Conservation (phyloP, 2,113 vertebrate species). For the Phaethon lepturus region DNA sequence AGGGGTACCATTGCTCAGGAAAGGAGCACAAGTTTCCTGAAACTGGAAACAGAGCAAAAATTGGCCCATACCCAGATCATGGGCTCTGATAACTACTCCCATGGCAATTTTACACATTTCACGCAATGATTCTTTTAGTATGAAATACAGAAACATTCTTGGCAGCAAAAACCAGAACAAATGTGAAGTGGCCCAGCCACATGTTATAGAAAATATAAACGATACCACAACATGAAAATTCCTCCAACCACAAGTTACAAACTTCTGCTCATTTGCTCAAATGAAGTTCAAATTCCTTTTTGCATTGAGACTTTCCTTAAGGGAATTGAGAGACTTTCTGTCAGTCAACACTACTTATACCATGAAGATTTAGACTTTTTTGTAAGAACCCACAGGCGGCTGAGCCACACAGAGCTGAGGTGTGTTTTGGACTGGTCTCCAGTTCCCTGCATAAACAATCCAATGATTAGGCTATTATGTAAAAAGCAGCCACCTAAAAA, state of each 20-base stretch:
- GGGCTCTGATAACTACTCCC: background rate
- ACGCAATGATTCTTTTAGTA: background rate
- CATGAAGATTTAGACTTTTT: background rate
- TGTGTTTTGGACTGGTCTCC: background rate
- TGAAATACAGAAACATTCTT: background rate
- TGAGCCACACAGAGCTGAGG: background rate
- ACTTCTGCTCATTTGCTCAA: background rate
- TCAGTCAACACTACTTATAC: background rate
- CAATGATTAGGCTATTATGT: background rate
- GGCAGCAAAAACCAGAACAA: background rate
- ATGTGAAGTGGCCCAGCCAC: background rate
- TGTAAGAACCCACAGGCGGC: background rate
- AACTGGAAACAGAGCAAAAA: background rate
- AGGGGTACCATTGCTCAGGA: background rate
- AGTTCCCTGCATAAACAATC: background rate
- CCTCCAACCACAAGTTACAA: background rate
- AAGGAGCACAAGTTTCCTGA: background rate
- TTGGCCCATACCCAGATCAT: background rate
- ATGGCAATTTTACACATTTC: background rate
- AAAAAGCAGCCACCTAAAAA: background rate
- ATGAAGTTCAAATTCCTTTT: background rate
- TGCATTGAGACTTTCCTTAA: background rate
- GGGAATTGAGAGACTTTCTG: background rate
- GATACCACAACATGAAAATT: background rate
- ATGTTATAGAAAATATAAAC: background rate